Evolutionary conservation across 2,113 vertebrate species (phyloP), one percentile per base, ranked within the genome.

Genomic region (Sceloporus tristichus): DNA sequence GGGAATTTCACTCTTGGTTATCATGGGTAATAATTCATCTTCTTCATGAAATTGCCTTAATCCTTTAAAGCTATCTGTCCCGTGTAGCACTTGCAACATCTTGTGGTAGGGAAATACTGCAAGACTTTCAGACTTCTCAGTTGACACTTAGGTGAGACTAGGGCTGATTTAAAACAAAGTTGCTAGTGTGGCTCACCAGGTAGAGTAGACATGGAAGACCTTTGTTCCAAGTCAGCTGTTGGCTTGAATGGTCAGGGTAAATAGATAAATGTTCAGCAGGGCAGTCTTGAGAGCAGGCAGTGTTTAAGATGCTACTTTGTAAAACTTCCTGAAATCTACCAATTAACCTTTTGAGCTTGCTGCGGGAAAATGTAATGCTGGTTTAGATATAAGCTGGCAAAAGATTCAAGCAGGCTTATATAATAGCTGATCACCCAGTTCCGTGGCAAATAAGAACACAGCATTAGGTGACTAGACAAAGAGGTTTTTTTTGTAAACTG

Each of bases 91-190:
- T 25, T 38, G 8, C 59, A 25, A 14, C 56, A 82, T 87, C 56
- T 25, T 82, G 34, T 66, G 29, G 29, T 54, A 68, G 56, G 59
- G 27, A 62, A 2, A 85, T 62, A 42, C 2, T 62, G 11, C 54
- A 40, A 62, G 54, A 40, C 18, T 42, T 85, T 27, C 0, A 68
- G 7, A 38, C 9, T 85, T 53, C 3, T 82, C 13, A 6, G 29
- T 4, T 18, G 2, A 66, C 9, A 9, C 66, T 82, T 70, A 27
- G 4, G 40, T 25, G 18, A 40, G 25, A 4, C 18, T 82, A 25
- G 79, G 59, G 34, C 13, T 66, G 21, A 53, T 76, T 87, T 82
- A 87, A 82, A 82, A 19, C 29, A 34, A 34, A 82, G 53, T 68
- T 14, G 16, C n/a, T n/a, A 9, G 53, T 73, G 38, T 25, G 40